Percentiles rank a stretch among this genome's conserved stretches.
phyloP scores from a whole-genome alignment of 2,797 vertebrate species.

The Pristis pectinata region DNA sequence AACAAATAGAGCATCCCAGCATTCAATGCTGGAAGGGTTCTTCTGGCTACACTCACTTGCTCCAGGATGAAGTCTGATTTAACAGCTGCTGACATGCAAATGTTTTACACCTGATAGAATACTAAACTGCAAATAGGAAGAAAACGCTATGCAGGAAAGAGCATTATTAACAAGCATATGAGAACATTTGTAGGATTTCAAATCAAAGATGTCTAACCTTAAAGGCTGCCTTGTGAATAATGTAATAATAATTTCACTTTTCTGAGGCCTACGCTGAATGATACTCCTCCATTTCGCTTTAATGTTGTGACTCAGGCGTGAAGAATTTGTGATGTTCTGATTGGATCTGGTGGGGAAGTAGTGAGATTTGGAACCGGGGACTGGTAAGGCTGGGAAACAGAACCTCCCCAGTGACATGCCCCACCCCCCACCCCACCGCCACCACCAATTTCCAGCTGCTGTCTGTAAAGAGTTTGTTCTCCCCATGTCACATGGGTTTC shows the following conservation, averaged over 20 bases:
- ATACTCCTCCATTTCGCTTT: neutral
- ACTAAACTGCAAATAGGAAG: neutral
- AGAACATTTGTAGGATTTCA: neutral
- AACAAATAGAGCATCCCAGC: slow-evolving; percentile 43
- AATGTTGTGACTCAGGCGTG: no score
- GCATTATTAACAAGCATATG: neutral
- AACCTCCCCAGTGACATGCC: no score
- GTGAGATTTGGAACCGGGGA: no score
- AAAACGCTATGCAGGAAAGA: neutral
- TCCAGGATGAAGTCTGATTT: slow-evolving; percentile 47
- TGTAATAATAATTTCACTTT: neutral
- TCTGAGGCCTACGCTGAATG: neutral
- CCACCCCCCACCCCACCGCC: no score
- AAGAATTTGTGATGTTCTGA: no score
- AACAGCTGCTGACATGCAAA: slow-evolving; percentile 12
- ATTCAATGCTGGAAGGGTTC: slow-evolving; percentile 47
- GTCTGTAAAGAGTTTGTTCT: no score
- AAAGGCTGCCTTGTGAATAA: slow-evolving; percentile 6
- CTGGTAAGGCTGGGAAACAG: no score
- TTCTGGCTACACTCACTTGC: slow-evolving; percentile 48
- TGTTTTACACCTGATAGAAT: slow-evolving; percentile 11
- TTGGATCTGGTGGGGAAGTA: no score
- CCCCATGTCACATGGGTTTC: no score
- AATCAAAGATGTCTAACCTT: neutral
- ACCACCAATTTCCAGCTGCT: no score